These are phyloP conservation scores for Astatoreochromis straeleni DNA, from an alignment of 2,113 vertebrate genomes.

Conservation along the genomic window DNA sequence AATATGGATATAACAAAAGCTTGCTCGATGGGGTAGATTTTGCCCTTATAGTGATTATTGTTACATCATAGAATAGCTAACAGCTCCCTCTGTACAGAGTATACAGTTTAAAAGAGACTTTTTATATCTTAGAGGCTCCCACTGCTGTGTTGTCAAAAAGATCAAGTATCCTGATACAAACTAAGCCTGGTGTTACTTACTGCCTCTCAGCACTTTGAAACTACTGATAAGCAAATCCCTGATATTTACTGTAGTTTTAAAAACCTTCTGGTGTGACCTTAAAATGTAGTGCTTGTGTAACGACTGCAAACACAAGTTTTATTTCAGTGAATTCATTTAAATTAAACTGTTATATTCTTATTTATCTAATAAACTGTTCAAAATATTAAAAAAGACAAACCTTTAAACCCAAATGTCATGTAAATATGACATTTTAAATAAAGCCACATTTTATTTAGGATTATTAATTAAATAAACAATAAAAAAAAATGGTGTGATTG, in stretches of 20 bases:
- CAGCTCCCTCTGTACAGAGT: background rate
- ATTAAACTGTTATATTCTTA: background rate
- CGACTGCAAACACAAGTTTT: background rate
- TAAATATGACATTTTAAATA: background rate
- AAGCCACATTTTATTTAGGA: background rate
- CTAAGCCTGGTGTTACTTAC: background rate
- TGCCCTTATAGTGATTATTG: background rate
- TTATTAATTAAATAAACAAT: background rate
- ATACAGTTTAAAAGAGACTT: background rate
- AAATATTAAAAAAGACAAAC: background rate
- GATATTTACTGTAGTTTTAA: background rate
- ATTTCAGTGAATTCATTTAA: background rate
- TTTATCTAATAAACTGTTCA: background rate
- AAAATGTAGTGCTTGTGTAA: background rate
- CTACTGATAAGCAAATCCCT: background rate
- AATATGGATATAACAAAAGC: background rate
- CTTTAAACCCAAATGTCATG: background rate
- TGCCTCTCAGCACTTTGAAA: background rate
- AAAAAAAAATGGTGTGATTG: background rate
- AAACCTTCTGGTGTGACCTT: background rate
- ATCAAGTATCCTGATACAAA: background rate
- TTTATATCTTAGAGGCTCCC: background rate
- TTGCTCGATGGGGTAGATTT: background rate
- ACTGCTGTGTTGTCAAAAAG: background rate
- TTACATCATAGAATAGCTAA: background rate